Base-by-base conservation (phyloP, 1,140 invertebrate genomes). In the Pseudomyrmex flavicornis region DNA sequence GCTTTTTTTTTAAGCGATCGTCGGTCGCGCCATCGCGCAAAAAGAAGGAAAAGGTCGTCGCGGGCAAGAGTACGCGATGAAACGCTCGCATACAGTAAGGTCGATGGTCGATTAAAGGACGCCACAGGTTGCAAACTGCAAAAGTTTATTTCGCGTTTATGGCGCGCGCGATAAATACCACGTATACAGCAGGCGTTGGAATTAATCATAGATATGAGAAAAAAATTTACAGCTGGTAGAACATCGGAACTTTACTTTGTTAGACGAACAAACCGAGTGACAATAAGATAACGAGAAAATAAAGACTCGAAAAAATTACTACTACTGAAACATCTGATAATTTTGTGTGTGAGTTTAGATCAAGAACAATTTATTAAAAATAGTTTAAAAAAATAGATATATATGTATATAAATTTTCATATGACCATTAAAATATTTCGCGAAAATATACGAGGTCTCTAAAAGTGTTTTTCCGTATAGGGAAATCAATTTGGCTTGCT, bases 41-140 rank as follows among this genome's bases (percentile, higher is more conserved):
- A 80, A 80, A 80, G 17, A 26, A 63, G 50, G n/a, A n/a, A 44
- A 44, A 50, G 8, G 12, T 20, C 10, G 17, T 10, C 46, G 15
- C 12, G 62, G 35, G 56, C 46, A 35, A 75, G 69, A 74, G 69
- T 58, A 50, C 54, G 35, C 35, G 48, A 65, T 63, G 58, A 82
- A 75, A 82, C n/a, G 61, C 10, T 10, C 35, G 35, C 54, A 66
- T 80, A 80, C n/a, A 48, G 50, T 54, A 35, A 72, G 58, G 59
- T 63, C 70, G 58, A 46, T 35, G 69, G 58, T 74, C 58, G 79
- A 48, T 63, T 82, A 75, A 82, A 75, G 72, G 35, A 82, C 59
- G 76, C 76, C 20, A 80, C 76, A 80, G 76, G 76, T 80, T 80
- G 76, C 54, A 82, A 75, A 75, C 59, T 75, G 59, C 79, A 48